Percentiles rank a stretch among this genome's conserved stretches.
Evolutionary conservation across 2,113 vertebrate species (phyloP).

Genomic region (Ailuropoda melanoleuca): DNA sequence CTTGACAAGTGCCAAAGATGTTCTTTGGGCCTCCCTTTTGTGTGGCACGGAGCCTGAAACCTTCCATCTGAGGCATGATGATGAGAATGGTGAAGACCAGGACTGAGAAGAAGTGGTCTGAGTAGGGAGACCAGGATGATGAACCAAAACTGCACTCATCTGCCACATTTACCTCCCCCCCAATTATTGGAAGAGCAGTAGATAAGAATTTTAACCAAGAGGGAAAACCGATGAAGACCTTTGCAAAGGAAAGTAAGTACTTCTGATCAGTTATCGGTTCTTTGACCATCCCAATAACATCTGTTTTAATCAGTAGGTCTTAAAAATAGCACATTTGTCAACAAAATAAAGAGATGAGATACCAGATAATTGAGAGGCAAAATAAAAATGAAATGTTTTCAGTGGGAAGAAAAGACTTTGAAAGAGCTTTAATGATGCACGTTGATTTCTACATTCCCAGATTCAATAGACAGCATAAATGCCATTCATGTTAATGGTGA

Average conservation of each 20-base stretch:
- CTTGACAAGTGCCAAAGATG: background rate
- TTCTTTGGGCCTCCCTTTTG: background rate
- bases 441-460: background rate
- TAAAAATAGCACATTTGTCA: background rate
- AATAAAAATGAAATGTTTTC: constrained; percentile 22
- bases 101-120: background rate
- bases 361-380: background rate
- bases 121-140: background rate
- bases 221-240: background rate
- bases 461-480: background rate
- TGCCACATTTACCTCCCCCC: rapidly evolving
- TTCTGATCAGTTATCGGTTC: background rate
- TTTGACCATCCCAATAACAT: background rate
- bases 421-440: constrained; percentile 12
- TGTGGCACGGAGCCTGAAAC: background rate
- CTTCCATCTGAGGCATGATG: background rate
- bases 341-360: background rate
- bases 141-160: background rate
- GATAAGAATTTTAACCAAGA: background rate
- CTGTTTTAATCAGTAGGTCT: constrained; percentile 11
- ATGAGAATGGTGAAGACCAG: background rate
- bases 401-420: background rate
- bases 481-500: background rate
- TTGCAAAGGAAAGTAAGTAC: background rate
- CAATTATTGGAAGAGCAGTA: background rate